phyloP scores from a whole-genome alignment of 2,888 invertebrate genomes.

The Acanthacorydalis orientalis region DNA sequence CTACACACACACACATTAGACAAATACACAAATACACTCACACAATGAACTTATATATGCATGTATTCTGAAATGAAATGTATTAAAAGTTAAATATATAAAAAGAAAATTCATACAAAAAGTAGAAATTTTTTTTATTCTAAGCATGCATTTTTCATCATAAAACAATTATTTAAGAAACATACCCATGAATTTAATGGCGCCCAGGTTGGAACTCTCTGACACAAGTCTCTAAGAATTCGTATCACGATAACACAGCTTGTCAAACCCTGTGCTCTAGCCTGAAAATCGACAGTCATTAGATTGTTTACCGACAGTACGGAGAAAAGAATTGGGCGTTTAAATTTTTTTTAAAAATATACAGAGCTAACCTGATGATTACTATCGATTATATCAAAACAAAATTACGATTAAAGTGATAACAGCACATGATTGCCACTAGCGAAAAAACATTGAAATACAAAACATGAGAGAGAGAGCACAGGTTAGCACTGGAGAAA shows the following conservation, averaged over 20 bases:
- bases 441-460: background rate
- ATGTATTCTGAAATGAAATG: no score
- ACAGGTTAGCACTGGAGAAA: constrained; percentile 6
- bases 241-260: constrained; percentile 94
- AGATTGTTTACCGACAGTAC: background rate
- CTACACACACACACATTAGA: background rate
- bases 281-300: constrained; percentile 37
- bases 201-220: constrained; percentile 87
- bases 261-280: constrained; percentile 88
- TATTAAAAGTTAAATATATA: no score
- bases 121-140: background rate
- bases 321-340: no score
- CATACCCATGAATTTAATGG: constrained; percentile 87
- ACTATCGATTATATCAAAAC: background rate
- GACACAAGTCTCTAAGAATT: constrained; percentile 87
- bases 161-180: background rate
- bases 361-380: constrained; percentile 6
- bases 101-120: no score
- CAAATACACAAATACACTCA: background rate
- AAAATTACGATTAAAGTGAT: background rate
- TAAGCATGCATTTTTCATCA: background rate
- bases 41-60: background rate
- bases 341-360: background rate
- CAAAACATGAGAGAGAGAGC: background rate
- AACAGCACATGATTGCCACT: background rate